A percentile compares a stretch with the other conserved stretches of the same genome.
Conservation (phyloP, 2,113 vertebrate genomes). For the Typhlomys cinereus region DNA sequence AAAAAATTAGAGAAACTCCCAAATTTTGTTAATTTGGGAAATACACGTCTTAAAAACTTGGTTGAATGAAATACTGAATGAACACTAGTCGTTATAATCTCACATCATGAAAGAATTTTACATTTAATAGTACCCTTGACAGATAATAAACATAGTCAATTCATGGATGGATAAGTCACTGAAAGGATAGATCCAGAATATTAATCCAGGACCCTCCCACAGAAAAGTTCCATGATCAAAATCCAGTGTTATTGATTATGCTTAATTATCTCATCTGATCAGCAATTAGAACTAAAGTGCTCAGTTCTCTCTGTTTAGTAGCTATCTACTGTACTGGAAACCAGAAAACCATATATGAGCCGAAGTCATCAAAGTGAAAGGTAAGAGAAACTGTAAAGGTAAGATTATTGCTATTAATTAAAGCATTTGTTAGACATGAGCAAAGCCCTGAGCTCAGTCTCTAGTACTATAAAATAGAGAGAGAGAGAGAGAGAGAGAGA, state of each 20-base stretch:
- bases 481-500: background rate
- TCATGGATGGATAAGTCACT: background rate
- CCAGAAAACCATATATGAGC: background rate
- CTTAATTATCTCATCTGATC: background rate
- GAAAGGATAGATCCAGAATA: slow-evolving; percentile 1
- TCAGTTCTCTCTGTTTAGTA: background rate
- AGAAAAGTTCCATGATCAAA: background rate
- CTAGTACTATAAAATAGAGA: background rate
- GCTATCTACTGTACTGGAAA: background rate
- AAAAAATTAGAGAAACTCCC: background rate
- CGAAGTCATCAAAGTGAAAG: background rate
- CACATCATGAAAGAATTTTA: background rate
- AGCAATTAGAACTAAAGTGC: background rate
- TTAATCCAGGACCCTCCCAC: background rate
- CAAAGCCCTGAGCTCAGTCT: background rate
- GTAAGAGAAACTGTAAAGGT: background rate
- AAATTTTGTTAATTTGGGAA: slow-evolving; percentile 16
- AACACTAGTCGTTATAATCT: background rate
- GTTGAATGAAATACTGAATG: background rate
- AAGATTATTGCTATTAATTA: background rate
- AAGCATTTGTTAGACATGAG: background rate
- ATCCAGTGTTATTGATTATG: background rate
- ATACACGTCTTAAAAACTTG: background rate
- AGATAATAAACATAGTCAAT: background rate
- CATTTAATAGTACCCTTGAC: slow-evolving; percentile 3